Conservation (phyloP, 2,888 invertebrate genomes). For the Tetropium fuscum region DNA sequence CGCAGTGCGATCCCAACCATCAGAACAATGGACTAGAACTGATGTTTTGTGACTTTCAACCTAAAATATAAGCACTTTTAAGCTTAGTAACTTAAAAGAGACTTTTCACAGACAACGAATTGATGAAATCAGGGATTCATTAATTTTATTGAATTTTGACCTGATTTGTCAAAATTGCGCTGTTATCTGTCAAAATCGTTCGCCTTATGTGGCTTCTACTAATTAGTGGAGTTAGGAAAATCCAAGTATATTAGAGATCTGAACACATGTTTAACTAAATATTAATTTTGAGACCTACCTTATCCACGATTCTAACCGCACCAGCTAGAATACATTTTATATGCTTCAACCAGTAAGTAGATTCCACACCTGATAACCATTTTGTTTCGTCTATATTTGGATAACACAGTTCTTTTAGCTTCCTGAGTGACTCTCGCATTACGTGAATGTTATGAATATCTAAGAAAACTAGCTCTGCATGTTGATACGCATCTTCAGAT, state of each 20-base stretch:
- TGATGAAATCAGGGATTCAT: no score
- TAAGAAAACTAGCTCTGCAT: conserved; percentile 96
- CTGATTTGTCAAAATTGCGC: no score
- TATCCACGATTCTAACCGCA: conserved; percentile 94
- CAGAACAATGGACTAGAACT: conserved; percentile 96
- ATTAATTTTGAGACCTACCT: conserved; percentile 72
- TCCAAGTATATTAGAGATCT: no score
- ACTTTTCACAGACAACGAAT: no score
- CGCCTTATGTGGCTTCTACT: no score
- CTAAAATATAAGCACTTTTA: conserved; percentile 57
- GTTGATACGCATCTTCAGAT: conserved; percentile 96
- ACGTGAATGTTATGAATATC: conserved; percentile 99
- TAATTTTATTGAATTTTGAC: no score
- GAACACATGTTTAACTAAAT: no score
- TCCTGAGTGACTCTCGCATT: conserved; percentile 96
- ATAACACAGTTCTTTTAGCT: conserved; percentile 95
- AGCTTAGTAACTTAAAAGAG: not conserved
- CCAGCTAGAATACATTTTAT: conserved; percentile 96
- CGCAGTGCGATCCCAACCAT: conserved; percentile 98
- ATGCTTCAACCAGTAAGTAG: conserved; percentile 97
- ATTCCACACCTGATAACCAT: conserved; percentile 96
- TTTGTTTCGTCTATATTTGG: conserved; percentile 94
- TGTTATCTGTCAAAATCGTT: no score
- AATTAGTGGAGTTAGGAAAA: no score
- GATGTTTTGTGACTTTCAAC: conserved; percentile 98